phyloP scores from a whole-genome alignment of 2,888 invertebrate species.

The Frankliniella fusca region DNA sequence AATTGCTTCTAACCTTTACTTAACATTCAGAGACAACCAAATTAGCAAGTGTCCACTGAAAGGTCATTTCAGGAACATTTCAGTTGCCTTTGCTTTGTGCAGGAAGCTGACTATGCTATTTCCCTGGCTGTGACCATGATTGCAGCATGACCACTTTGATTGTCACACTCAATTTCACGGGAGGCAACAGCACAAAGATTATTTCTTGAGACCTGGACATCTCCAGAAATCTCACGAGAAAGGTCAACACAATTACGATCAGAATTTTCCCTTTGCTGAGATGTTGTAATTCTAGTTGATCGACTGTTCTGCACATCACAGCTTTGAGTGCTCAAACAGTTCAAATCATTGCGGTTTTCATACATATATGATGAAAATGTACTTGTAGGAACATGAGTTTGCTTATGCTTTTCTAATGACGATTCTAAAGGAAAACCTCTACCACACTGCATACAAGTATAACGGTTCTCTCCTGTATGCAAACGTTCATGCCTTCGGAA shows the following conservation, averaged over 20 bases:
- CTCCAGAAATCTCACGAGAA: neutral
- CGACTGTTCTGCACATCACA: slow-evolving; percentile 12
- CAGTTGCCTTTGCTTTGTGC: neutral
- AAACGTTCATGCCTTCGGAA: slow-evolving; percentile 39
- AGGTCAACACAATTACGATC: neutral
- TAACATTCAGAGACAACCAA: neutral
- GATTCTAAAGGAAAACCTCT: slow-evolving; percentile 37
- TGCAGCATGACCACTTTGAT: neutral
- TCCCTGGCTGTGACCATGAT: slow-evolving; percentile 2
- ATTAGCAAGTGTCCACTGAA: neutral
- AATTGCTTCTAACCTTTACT: neutral
- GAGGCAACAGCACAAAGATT: slow-evolving; percentile 6
- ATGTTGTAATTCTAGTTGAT: neutral
- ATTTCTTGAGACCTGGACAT: neutral
- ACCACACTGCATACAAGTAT: slow-evolving; percentile 38
- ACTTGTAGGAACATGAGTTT: slow-evolving; percentile 9
- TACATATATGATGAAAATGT: neutral
- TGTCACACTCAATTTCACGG: neutral
- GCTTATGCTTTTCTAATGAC: slow-evolving; percentile 37
- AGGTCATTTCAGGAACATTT: neutral
- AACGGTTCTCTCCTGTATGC: slow-evolving; percentile 38
- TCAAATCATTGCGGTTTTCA: slow-evolving; percentile 16
- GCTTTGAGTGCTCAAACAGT: neutral
- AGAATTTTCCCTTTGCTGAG: neutral
- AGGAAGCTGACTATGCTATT: neutral